Conservation (phyloP, 2,888 invertebrate species). For the Meandrusa payeni region DNA sequence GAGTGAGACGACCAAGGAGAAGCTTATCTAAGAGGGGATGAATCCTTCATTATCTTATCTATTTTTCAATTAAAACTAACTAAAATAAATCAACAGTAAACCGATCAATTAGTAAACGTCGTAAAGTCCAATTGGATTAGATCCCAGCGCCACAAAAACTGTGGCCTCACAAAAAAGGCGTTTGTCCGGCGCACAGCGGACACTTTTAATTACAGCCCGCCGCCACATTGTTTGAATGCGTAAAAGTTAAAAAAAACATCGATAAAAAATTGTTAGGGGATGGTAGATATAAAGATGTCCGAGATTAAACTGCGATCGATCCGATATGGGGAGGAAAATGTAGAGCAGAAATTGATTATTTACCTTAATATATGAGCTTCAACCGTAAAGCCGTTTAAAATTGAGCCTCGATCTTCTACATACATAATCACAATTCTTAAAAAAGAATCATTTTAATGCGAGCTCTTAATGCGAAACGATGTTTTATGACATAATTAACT, state of each 20-base stretch:
- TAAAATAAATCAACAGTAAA: constrained; percentile 35
- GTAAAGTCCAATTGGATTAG: constrained; percentile 56
- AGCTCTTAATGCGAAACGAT: constrained; percentile 1
- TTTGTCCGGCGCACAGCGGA: constrained; percentile 47
- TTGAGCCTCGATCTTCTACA: too few species aligned
- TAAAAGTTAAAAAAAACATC: constrained; percentile 31
- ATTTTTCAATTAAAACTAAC: constrained; percentile 21
- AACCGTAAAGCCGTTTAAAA: too few species aligned
- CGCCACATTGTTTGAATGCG: constrained; percentile 53
- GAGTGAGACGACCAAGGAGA: too few species aligned
- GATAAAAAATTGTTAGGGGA: constrained; percentile 39
- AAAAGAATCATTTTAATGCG: not conserved
- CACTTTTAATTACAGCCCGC: constrained; percentile 72
- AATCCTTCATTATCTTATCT: constrained; percentile 14
- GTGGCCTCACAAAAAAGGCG: constrained; percentile 33
- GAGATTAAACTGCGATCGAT: constrained; percentile 34
- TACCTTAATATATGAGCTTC: too few species aligned
- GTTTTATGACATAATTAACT: constrained; percentile 11
- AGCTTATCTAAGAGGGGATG: too few species aligned
- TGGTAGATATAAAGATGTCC: constrained; percentile 54
- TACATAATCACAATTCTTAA: too few species aligned
- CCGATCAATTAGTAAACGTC: constrained; percentile 68
- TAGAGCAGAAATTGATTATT: too few species aligned
- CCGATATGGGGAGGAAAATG: too few species aligned
- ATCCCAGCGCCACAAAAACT: constrained; percentile 45